phyloP scores from a whole-genome alignment of 2,113 vertebrate species.

The Procapra przewalskii region DNA sequence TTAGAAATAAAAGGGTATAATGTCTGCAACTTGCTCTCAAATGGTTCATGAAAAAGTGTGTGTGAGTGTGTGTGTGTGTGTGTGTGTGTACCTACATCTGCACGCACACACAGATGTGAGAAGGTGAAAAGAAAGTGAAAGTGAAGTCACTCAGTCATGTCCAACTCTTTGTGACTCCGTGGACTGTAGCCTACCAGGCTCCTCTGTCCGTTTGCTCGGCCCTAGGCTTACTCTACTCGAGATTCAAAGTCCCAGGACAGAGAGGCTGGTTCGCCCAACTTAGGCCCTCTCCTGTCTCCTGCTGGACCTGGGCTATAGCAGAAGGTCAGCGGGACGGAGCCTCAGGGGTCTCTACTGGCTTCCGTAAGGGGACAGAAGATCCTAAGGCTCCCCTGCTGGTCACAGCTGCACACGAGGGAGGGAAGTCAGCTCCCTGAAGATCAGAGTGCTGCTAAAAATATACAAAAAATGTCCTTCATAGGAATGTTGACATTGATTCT shows the following conservation, averaged over 20 bases:
- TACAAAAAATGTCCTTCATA: background rate
- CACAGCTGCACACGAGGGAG: background rate
- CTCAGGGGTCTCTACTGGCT: background rate
- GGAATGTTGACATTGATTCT: background rate
- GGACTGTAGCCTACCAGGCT: too few species aligned
- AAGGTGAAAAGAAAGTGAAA: too few species aligned
- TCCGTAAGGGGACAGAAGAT: rapidly evolving
- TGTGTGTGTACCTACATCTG: background rate
- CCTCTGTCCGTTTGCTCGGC: background rate
- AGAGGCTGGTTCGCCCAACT: background rate
- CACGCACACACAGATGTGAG: background rate
- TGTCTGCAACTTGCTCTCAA: background rate
- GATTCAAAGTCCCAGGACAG: background rate
- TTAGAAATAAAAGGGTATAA: background rate
- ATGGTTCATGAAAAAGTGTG: background rate
- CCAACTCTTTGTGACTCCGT: too few species aligned
- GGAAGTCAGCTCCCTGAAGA: background rate
- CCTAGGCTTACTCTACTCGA: background rate
- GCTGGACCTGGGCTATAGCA: too few species aligned
- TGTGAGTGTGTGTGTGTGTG: background rate
- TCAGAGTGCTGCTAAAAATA: background rate
- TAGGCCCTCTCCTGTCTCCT: background rate
- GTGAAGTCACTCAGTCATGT: rapidly evolving
- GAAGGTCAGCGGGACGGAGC: rapidly evolving
- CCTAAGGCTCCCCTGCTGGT: too few species aligned